A percentile compares a stretch with the other conserved stretches of the same genome.
phyloP scores from a whole-genome alignment of 2,797 vertebrate species.

The Agapornis canus region DNA sequence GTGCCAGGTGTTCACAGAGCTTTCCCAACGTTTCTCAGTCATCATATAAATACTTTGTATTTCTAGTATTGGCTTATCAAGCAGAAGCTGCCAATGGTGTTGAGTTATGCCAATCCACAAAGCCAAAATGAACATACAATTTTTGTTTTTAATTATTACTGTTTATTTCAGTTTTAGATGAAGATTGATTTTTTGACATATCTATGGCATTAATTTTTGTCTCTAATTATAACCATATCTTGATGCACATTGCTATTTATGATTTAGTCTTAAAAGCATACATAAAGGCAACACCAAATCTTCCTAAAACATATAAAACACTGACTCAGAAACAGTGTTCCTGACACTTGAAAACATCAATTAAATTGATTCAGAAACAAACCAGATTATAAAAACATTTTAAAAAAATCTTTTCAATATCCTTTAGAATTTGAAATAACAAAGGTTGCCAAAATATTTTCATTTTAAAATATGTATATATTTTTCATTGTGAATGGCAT shows the following conservation, averaged over 20 bases:
- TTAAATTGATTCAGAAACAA: neutral
- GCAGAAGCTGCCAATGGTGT: neutral
- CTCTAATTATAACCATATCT: neutral
- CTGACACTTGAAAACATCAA: neutral
- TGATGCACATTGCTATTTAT: neutral
- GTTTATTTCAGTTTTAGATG: neutral
- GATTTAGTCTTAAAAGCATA: neutral
- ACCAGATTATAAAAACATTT: neutral
- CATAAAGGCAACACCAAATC: neutral
- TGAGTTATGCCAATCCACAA: neutral
- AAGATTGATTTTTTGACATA: neutral
- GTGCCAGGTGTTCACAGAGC: neutral
- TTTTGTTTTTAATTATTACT: neutral
- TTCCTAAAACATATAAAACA: neutral
- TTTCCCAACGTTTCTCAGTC: neutral
- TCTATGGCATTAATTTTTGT: neutral
- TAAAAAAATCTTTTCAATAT: neutral
- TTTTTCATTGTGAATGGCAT: neutral
- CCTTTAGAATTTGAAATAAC: neutral
- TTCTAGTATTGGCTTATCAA: neutral
- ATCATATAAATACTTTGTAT: neutral
- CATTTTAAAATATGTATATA: neutral
- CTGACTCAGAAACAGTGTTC: neutral
- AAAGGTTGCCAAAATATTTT: neutral
- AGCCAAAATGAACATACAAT: neutral